These are phyloP conservation scores for Alethe diademata DNA, from an alignment of 2,113 vertebrate genomes.

Conservation along the genomic window DNA sequence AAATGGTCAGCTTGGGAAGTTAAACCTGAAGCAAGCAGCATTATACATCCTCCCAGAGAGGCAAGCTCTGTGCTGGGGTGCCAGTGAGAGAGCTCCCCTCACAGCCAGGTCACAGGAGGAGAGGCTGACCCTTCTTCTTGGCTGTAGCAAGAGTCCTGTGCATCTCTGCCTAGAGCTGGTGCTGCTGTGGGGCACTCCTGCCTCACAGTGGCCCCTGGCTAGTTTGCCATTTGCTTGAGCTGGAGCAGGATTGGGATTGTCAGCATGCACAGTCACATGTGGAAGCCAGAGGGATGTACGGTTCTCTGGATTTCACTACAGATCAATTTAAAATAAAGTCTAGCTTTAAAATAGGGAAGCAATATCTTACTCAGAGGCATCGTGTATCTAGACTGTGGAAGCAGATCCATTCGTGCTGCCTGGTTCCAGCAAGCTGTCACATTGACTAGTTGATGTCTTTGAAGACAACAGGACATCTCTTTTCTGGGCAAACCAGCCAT, in stretches of 20 bases:
- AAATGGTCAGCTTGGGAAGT: background rate
- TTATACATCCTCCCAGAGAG: background rate
- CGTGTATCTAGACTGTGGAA: background rate
- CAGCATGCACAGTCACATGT: fast-evolving
- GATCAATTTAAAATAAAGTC: background rate
- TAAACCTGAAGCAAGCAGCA: background rate
- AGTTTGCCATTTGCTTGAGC: background rate
- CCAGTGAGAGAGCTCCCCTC: fast-evolving
- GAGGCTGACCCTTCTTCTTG: background rate
- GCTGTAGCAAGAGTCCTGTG: background rate
- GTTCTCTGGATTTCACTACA: background rate
- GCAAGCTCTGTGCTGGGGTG: background rate
- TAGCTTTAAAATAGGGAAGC: background rate
- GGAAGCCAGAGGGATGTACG: fast-evolving
- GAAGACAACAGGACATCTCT: background rate
- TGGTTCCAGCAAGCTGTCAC: background rate
- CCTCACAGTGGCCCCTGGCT: fast-evolving
- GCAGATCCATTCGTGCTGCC: background rate
- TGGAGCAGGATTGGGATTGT: background rate
- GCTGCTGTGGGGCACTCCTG: background rate
- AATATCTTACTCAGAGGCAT: background rate
- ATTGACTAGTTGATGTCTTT: background rate
- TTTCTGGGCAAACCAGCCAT: background rate
- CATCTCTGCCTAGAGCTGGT: background rate
- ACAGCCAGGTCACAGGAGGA: background rate